phyloP scores from a whole-genome alignment of 2,797 vertebrate species.

The Dromococcyx pavoninus region DNA sequence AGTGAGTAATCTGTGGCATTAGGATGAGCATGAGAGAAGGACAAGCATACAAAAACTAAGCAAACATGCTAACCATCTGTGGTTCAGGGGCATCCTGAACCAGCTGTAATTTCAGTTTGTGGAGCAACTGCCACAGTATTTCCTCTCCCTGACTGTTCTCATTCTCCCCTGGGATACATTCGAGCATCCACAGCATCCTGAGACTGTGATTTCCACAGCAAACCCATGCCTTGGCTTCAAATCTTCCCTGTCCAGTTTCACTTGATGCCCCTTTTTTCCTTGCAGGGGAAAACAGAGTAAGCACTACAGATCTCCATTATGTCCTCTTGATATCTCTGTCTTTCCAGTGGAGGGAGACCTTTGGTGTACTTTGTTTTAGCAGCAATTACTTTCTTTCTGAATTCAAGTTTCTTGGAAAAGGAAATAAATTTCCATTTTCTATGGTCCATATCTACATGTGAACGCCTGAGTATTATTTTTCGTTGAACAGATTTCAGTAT shows the following conservation, averaged over 20 bases:
- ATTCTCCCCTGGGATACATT: not conserved
- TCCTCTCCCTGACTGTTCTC: not conserved
- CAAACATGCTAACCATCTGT: not conserved
- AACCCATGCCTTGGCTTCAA: not conserved
- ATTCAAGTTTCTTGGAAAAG: not conserved
- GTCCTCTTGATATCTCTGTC: not conserved
- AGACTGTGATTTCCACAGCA: not conserved
- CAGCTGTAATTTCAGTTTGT: not conserved
- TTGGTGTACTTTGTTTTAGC: not conserved
- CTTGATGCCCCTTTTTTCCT: not conserved
- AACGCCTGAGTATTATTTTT: not conserved
- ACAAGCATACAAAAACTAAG: not conserved
- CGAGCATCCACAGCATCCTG: not conserved
- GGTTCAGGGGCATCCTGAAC: not conserved
- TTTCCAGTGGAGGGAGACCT: not conserved
- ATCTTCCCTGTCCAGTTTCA: not conserved
- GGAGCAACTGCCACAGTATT: not conserved
- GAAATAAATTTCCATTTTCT: not conserved
- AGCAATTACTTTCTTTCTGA: not conserved
- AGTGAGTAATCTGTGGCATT: not conserved
- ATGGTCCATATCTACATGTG: not conserved
- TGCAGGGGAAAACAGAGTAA: not conserved
- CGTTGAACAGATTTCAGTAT: not conserved
- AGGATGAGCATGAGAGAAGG: not conserved
- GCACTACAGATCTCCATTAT: not conserved